Evolutionary conservation across 1,140 invertebrate species (phyloP).

Genomic region (Brachionus sp.): DNA sequence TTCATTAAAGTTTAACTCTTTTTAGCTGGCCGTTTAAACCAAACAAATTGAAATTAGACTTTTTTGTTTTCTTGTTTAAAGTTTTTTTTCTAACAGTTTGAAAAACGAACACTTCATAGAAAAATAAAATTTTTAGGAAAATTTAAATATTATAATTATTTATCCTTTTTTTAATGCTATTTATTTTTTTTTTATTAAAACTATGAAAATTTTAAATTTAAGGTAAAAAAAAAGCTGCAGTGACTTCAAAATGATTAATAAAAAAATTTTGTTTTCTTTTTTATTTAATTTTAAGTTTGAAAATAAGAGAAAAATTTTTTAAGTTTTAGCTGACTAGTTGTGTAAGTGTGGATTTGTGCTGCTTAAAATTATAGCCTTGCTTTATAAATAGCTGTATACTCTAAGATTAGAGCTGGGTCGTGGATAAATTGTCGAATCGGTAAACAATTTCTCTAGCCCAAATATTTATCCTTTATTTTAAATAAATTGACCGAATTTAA

Average conservation of each 20-base stretch:
- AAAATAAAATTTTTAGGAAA: too few species aligned
- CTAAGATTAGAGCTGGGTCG: background rate
- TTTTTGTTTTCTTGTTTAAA: too few species aligned
- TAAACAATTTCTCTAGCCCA: background rate
- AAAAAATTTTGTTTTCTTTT: background rate
- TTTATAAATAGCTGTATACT: background rate
- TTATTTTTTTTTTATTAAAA: too few species aligned
- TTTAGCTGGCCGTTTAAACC: too few species aligned
- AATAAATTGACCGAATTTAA: slow-evolving; percentile 22
- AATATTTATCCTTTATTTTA: slow-evolving; percentile 17
- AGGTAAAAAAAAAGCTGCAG: background rate
- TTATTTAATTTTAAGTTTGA: background rate
- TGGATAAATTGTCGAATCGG: slow-evolving; percentile 5
- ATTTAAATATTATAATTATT: too few species aligned
- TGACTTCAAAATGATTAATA: background rate
- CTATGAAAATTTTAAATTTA: too few species aligned
- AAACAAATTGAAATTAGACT: too few species aligned
- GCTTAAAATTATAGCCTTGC: background rate
- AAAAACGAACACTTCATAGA: too few species aligned
- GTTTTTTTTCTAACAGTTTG: too few species aligned
- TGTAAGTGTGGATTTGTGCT: background rate
- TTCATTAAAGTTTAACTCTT: too few species aligned
- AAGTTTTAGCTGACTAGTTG: too few species aligned
- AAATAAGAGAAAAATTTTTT: background rate
- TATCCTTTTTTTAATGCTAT: too few species aligned